Evolutionary conservation across 2,113 vertebrate genomes (phyloP).

Genomic region (Sander vitreus): DNA sequence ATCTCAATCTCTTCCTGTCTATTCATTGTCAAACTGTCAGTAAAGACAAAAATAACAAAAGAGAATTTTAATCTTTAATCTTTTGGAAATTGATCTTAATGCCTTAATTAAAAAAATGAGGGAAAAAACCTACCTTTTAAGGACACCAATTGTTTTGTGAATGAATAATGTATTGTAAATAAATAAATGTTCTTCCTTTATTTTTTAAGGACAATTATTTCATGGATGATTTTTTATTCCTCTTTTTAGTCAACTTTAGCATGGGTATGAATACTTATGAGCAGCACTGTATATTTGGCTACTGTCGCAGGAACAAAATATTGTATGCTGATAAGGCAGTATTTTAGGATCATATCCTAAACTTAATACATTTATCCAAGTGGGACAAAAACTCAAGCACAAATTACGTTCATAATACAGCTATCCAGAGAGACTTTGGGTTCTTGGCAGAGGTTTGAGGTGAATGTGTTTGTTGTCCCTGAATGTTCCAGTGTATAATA

Average conservation of each 20-base stretch:
- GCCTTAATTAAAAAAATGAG: too few species aligned
- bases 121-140: too few species aligned
- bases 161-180: too few species aligned
- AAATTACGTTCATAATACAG: neutral
- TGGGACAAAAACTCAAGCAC: neutral
- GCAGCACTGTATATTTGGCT: too few species aligned
- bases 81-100: too few species aligned
- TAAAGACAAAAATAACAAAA: neutral
- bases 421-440: conserved; percentile 13
- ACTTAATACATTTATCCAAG: neutral
- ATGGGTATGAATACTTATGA: too few species aligned
- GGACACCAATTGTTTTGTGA: too few species aligned
- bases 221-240: too few species aligned
- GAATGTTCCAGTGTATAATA: conserved; percentile 27
- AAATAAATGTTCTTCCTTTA: too few species aligned
- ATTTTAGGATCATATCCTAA: neutral
- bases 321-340: neutral
- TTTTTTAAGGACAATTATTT: too few species aligned
- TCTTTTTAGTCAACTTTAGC: too few species aligned
- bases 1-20: neutral
- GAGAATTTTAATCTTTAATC: neutral
- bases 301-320: neutral
- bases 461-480: conserved; percentile 47
- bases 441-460: conserved; percentile 37
- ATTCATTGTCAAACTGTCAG: neutral